These are phyloP conservation scores for Meiosimyza decipiens DNA, from an alignment of 2,888 invertebrate species.

Conservation along the genomic window DNA sequence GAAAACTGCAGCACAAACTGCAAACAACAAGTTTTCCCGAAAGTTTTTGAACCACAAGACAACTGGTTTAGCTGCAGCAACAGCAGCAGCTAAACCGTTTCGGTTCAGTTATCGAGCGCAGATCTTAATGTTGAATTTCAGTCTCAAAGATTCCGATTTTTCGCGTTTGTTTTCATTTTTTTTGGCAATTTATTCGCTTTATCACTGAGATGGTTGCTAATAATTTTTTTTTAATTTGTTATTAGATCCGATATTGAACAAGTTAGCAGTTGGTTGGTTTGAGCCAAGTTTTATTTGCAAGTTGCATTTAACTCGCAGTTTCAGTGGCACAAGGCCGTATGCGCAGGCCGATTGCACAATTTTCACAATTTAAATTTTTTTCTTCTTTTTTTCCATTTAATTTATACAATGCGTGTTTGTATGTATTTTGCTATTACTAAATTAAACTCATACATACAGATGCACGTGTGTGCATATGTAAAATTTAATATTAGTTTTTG, in stretches of 20 bases:
- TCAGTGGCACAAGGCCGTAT: constrained; percentile 37
- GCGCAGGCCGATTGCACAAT: constrained; percentile 29
- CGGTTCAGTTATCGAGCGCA: no score
- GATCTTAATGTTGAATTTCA: no score
- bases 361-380: constrained; percentile 1
- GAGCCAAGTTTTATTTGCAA: no score
- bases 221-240: neutral
- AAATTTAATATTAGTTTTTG: neutral
- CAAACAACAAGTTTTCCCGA: no score
- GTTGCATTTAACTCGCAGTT: constrained; percentile 21
- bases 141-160: no score
- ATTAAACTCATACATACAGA: neutral
- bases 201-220: no score
- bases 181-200: no score
- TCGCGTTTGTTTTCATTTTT: no score
- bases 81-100: no score
- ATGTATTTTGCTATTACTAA: neutral
- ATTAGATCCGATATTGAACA: constrained; percentile 21
- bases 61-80: no score
- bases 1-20: no score
- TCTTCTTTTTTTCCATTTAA: neutral
- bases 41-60: no score
- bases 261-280: constrained; percentile 1
- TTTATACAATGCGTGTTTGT: neutral
- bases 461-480: neutral